These are phyloP conservation scores for Orthosia gothica DNA, from an alignment of 2,888 invertebrate species.

Conservation along the genomic window DNA sequence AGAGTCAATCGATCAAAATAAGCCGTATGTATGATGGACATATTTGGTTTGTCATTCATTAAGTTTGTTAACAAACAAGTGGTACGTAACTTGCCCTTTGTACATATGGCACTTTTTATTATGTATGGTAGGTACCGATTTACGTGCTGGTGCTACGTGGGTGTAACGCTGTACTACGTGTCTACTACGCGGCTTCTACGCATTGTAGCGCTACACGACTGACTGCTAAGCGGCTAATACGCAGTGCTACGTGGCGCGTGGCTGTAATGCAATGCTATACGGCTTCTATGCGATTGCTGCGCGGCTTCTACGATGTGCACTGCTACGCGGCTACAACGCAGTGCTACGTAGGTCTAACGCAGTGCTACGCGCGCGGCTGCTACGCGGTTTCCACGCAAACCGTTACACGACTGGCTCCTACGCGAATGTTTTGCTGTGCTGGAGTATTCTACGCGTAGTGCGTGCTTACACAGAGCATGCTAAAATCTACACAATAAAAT, in stretches of 20 bases:
- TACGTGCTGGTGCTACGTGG: no score
- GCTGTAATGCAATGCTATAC: no score
- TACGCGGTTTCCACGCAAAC: neutral
- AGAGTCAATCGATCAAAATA: conserved; percentile 15
- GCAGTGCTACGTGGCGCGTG: neutral
- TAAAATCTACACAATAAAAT: no score
- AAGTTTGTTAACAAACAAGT: neutral
- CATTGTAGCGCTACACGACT: no score
- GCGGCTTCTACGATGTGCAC: no score
- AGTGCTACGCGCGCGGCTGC: neutral
- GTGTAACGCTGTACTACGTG: neutral
- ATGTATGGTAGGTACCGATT: no score
- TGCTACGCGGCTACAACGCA: neutral
- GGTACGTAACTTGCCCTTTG: neutral
- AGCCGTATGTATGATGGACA: neutral
- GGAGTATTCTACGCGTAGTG: no score
- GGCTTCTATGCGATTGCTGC: neutral
- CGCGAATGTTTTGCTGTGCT: no score
- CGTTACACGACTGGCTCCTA: no score
- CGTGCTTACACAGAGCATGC: no score
- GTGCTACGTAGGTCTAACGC: neutral
- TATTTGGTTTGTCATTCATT: conserved; percentile 6
- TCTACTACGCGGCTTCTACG: neutral
- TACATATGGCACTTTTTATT: neutral
- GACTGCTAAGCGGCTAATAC: neutral